Conservation (phyloP, 2,797 vertebrate species). For the Phalloptychus januarius region DNA sequence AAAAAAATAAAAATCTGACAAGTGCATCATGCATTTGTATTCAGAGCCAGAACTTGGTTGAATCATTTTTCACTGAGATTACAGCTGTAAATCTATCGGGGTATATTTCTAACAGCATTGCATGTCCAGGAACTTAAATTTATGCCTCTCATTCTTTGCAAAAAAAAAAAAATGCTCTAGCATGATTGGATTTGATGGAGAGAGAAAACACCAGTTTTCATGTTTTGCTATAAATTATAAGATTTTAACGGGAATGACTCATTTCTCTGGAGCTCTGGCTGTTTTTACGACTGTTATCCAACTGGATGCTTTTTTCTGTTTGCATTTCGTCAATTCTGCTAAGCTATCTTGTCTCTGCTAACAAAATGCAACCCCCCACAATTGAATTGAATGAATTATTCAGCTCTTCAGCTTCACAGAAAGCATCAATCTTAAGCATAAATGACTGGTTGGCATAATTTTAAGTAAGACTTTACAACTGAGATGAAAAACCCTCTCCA, state of each 20-base stretch:
- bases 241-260: background rate
- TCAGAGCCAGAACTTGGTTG: background rate
- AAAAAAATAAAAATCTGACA: background rate
- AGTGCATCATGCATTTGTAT: background rate
- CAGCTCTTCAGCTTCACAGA: background rate
- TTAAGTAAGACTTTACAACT: background rate
- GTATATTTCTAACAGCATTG: background rate
- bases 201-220: too few relatives aligned
- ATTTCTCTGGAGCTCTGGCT: background rate
- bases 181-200: too few relatives aligned
- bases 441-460: background rate
- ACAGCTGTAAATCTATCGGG: background rate
- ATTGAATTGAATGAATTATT: too few relatives aligned
- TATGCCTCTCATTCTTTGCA: background rate
- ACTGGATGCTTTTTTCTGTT: background rate
- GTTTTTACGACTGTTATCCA: background rate
- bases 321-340: background rate
- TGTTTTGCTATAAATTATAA: too few relatives aligned
- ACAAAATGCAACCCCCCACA: background rate
- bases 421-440: background rate
- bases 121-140: background rate
- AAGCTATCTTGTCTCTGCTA: background rate
- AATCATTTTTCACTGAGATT: background rate
- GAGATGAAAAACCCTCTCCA: background rate
- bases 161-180: too few relatives aligned